phyloP scores from a whole-genome alignment of 2,113 vertebrate genomes.

The Telmatochromis bifrenatus region DNA sequence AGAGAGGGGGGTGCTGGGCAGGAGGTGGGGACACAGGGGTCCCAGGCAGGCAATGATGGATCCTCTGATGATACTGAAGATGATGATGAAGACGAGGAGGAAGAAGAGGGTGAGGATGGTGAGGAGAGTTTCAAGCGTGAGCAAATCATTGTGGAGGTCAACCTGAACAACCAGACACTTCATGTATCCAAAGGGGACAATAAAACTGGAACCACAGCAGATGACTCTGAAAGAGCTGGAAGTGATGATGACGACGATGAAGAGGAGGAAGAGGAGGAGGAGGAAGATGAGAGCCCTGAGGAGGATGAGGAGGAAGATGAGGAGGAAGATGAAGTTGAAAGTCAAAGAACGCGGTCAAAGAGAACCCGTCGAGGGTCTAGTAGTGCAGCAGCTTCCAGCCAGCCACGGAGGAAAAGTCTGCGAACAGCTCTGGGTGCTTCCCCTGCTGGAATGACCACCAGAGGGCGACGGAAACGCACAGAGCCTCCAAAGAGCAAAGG shows the following conservation, averaged over 20 bases:
- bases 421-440: slow-evolving; percentile 63
- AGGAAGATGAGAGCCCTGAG: slow-evolving; percentile 50
- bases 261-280: slow-evolving; percentile 48
- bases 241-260: slow-evolving; percentile 83
- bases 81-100: slow-evolving; percentile 75
- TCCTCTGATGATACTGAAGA: slow-evolving; percentile 81
- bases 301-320: slow-evolving; percentile 65
- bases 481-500: slow-evolving; percentile 82
- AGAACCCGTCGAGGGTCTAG: slow-evolving; percentile 7
- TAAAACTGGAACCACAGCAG: slow-evolving; percentile 77
- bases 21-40: slow-evolving; percentile 58
- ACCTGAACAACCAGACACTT: slow-evolving; percentile 99
- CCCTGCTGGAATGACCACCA: slow-evolving; percentile 76
- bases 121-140: slow-evolving; percentile 91
- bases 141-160: slow-evolving; percentile 99
- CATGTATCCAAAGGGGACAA: slow-evolving; percentile 97
- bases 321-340: slow-evolving; percentile 79
- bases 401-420: slow-evolving; percentile 71
- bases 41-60: slow-evolving; percentile 64
- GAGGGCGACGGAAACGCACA: slow-evolving; percentile 79
- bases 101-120: slow-evolving; percentile 72
- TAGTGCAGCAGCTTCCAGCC: background rate
- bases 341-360: slow-evolving; percentile 79
- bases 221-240: slow-evolving; percentile 83
- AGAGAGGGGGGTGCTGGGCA: slow-evolving; percentile 69